Conservation (phyloP, 2,113 vertebrate species). For the Fulica atra region DNA sequence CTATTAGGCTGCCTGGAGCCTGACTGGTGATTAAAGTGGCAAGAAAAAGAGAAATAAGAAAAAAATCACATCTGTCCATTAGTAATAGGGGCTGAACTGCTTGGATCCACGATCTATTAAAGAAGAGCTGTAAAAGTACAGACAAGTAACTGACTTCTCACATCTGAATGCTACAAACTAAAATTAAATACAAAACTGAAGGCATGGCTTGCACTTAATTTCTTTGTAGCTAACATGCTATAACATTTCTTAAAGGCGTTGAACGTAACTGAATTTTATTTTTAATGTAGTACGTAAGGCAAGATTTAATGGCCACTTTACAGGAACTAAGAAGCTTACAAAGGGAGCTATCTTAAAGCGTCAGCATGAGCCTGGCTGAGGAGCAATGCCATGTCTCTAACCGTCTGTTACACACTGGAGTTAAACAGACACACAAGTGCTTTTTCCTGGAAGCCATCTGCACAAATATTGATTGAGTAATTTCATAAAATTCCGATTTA, state of each 20-base stretch:
- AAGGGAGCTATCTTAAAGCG: slow-evolving; percentile 40
- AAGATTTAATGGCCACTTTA: slow-evolving; percentile 30
- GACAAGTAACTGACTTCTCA: not conserved
- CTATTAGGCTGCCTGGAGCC: not conserved
- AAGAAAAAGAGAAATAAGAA: not conserved
- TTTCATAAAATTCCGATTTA: slow-evolving; percentile 64
- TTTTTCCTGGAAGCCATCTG: slow-evolving; percentile 73
- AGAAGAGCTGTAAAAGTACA: not conserved
- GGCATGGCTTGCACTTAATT: not conserved
- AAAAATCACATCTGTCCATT: not conserved
- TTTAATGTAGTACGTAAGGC: not conserved
- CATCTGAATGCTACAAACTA: not conserved
- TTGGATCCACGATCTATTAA: not conserved
- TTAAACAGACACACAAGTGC: slow-evolving; percentile 47
- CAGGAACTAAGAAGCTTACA: slow-evolving; percentile 35
- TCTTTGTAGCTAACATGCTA: not conserved
- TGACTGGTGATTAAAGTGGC: not conserved
- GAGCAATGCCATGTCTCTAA: slow-evolving; percentile 27
- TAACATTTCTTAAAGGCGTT: not conserved
- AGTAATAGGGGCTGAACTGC: not conserved
- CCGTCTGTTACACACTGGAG: slow-evolving; percentile 43
- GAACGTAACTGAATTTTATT: slow-evolving; percentile 1
- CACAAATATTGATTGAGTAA: slow-evolving; percentile 55
- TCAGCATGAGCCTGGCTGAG: slow-evolving; percentile 20
- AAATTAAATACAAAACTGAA: not conserved